Conservation (phyloP, 2,888 invertebrate genomes). For the Hypercompe scribonia region DNA sequence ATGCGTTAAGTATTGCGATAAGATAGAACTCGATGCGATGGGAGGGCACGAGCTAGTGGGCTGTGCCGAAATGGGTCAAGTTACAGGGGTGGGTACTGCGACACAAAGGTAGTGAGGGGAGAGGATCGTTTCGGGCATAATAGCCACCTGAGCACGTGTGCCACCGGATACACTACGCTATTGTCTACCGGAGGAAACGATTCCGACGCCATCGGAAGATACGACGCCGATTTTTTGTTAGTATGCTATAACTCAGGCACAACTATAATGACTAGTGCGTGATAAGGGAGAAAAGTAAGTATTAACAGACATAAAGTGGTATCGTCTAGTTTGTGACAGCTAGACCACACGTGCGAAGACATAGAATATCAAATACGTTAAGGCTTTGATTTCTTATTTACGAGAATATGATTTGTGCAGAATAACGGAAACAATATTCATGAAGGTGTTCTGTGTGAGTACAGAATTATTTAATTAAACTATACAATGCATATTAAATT, state of each 20-base stretch:
- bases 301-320: constrained; percentile 19
- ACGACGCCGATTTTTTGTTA: constrained; percentile 74
- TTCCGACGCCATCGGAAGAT: constrained; percentile 80
- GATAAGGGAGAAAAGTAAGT: constrained; percentile 49
- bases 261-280: constrained; percentile 55
- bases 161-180: constrained; percentile 81
- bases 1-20: constrained; percentile 58
- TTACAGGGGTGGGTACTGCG: constrained; percentile 73
- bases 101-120: constrained; percentile 69
- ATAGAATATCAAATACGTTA: constrained; percentile 7
- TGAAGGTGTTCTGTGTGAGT: not conserved
- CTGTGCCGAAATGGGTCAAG: constrained; percentile 78
- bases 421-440: not conserved
- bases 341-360: constrained; percentile 39
- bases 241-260: constrained; percentile 55
- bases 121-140: constrained; percentile 72
- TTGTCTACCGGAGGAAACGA: constrained; percentile 84
- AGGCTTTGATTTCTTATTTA: not conserved
- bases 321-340: constrained; percentile 27
- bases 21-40: constrained; percentile 65
- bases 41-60: constrained; percentile 82
- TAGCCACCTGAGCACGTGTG: constrained; percentile 86
- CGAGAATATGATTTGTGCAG: constrained; percentile 8
- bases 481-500: no score
- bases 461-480: not conserved